phyloP scores from a whole-genome alignment of 2,888 invertebrate genomes.

The Scaptomyza flava region DNA sequence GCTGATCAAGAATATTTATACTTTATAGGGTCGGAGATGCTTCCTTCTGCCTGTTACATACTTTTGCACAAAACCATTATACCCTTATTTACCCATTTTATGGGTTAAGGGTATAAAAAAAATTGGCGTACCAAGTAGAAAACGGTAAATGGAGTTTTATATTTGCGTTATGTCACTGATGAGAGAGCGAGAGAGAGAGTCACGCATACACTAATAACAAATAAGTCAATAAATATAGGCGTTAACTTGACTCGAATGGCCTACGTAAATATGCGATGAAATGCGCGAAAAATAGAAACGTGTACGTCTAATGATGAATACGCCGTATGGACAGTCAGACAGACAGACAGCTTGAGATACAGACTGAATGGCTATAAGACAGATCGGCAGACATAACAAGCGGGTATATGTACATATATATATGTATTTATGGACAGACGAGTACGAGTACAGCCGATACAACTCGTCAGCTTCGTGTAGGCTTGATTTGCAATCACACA shows the following conservation, averaged over 20 bases:
- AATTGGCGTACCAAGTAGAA: slow-evolving; percentile 8
- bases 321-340: slow-evolving; percentile 23
- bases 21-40: too few relatives aligned
- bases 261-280: slow-evolving; percentile 76
- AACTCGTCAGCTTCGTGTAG: slow-evolving; percentile 61
- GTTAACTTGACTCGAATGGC: slow-evolving; percentile 74
- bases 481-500: slow-evolving; percentile 65
- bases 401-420: slow-evolving; percentile 11
- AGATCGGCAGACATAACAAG: slow-evolving; percentile 11
- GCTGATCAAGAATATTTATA: too few relatives aligned
- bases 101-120: too few relatives aligned
- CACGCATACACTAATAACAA: slow-evolving; percentile 51
- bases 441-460: slow-evolving; percentile 45
- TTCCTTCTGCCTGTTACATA: too few relatives aligned
- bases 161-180: slow-evolving; percentile 47
- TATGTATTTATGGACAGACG: slow-evolving; percentile 29
- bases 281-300: slow-evolving; percentile 53
- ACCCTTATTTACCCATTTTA: too few relatives aligned
- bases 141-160: slow-evolving; percentile 76
- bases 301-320: slow-evolving; percentile 47
- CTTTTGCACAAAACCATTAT: too few relatives aligned
- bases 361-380: background rate
- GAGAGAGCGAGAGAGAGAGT: slow-evolving; percentile 36
- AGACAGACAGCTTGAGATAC: background rate
- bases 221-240: slow-evolving; percentile 79